Base-by-base conservation (phyloP, 2,113 vertebrate genomes). In the Falcunculus frontatus region DNA sequence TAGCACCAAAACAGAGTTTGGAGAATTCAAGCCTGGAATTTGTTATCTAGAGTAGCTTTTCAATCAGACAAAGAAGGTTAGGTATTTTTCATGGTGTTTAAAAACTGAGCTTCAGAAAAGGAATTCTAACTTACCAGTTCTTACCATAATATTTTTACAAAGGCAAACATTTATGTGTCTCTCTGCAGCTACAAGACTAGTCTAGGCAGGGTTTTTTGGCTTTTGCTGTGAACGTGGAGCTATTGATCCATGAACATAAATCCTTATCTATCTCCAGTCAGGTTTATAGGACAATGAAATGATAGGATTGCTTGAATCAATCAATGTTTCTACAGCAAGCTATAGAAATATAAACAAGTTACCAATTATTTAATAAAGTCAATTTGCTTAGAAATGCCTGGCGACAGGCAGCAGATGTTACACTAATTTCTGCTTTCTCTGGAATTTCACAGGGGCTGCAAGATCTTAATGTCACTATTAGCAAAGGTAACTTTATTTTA, bases 401-500 rank as follows among this genome's bases (percentile, higher is more conserved):
- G 82, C 16, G 22, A 44, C 2, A 7, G 72, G 67, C 59, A 90
- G 84, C 93, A 94, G 84, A 91, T 93, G 75, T 95, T 91, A 69
- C 23, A 74, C 78, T 95, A 83, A 83, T 94, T 93, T 94, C 68
- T 91, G 39, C 47, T 86, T 95, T 95, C 95, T 88, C 60, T 95
- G 93, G 82, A 93, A 94, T 96, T 94, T 97, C 85, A 74, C 78
- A 57, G 22, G 49, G 47, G 30, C 87, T 96, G 42, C 68, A 90
- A 77, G 70, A 90, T 87, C 87, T 94, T 94, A 96, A 86, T 83
- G 50, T 62, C 72, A 84, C 90, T 88, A 86, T 94, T 90, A 88
- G 82, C 30, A 53, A 89, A 95, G 87, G 93, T 91, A 91, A 77
- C 94, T 95, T 95, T 96, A 96, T 96, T 96, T 96, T 96, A 94